These are phyloP conservation scores for Marmota monax DNA, from an alignment of 2,113 vertebrate genomes.

Conservation along the genomic window DNA sequence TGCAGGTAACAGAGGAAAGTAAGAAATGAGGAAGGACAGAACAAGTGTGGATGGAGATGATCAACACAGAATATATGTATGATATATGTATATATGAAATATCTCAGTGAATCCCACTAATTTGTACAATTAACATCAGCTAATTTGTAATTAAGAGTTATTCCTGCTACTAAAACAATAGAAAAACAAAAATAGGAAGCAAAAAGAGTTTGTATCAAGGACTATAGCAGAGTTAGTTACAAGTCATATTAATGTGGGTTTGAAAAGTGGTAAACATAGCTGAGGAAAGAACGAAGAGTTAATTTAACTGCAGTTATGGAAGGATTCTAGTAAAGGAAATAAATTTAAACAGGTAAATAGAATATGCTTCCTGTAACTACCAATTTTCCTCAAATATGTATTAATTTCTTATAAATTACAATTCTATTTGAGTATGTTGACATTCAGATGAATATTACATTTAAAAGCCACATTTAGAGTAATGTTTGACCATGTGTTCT, in stretches of 20 bases:
- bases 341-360: neutral
- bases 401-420: neutral
- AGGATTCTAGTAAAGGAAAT: neutral
- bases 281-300: neutral
- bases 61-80: no score
- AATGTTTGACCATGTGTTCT: neutral
- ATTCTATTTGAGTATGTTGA: neutral
- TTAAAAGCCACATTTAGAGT: neutral
- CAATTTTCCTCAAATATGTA: neutral
- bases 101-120: no score
- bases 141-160: no score
- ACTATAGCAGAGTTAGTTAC: neutral
- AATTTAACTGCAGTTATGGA: neutral
- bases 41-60: no score
- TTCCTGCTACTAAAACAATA: no score
- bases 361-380: neutral
- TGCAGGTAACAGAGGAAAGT: no score
- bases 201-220: neutral
- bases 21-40: no score
- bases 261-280: neutral
- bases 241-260: neutral
- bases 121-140: no score
- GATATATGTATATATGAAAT: no score
- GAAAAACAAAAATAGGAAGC: no score
- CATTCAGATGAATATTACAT: neutral